Evolutionary conservation across 2,113 vertebrate genomes (phyloP).

Genomic region (Andinoacara biseriatus): DNA sequence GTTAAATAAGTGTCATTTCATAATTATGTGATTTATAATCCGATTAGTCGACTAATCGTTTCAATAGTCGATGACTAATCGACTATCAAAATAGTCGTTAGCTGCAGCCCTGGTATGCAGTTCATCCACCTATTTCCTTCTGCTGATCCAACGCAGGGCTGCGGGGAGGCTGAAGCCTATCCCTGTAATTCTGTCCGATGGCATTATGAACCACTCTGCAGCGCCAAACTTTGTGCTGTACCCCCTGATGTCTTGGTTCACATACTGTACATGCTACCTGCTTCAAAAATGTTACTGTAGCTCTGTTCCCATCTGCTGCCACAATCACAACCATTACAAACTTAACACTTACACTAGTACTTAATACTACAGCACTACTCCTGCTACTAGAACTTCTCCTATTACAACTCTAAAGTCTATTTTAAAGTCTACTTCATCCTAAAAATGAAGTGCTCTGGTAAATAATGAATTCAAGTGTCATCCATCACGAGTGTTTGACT

Average conservation of each 20-base stretch:
- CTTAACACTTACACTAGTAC: neutral
- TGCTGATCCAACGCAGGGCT: too few relatives aligned
- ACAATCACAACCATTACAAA: neutral
- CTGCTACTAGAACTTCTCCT: neutral
- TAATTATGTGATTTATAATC: too few relatives aligned
- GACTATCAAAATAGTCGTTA: too few relatives aligned
- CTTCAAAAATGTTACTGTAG: neutral
- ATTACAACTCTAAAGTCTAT: neutral
- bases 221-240: neutral
- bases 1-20: too few relatives aligned
- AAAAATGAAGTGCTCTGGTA: neutral
- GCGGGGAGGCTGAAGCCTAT: too few relatives aligned
- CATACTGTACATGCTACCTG: too few relatives aligned
- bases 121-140: too few relatives aligned
- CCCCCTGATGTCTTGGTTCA: too few relatives aligned
- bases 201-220: neutral
- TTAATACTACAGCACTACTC: rapidly evolving
- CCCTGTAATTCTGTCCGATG: neutral
- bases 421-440: neutral
- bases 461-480: slow-evolving; percentile 37
- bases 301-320: neutral
- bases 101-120: too few relatives aligned
- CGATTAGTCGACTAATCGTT: too few relatives aligned
- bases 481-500: neutral
- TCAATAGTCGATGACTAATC: too few relatives aligned